These are phyloP conservation scores for Tridacna crocea DNA, from an alignment of 2,888 invertebrate genomes.

Conservation along the genomic window DNA sequence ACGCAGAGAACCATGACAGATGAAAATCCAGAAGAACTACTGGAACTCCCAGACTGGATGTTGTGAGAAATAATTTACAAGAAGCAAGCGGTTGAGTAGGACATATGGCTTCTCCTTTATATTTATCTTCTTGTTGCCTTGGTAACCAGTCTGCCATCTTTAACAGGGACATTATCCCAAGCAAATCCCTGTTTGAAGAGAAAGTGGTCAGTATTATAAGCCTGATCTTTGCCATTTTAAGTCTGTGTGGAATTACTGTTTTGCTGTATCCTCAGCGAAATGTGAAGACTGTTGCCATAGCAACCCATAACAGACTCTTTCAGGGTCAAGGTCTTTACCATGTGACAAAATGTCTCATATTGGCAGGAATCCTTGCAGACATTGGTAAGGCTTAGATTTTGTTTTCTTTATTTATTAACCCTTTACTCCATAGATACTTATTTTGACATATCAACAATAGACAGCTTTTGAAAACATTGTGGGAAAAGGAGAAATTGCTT, in stretches of 20 bases:
- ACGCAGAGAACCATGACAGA: no score
- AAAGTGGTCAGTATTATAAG: slow-evolving; percentile 47
- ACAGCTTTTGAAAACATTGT: no score
- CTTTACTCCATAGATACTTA: no score
- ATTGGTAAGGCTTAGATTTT: slow-evolving; percentile 37
- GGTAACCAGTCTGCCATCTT: slow-evolving; percentile 50
- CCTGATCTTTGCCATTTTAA: slow-evolving; percentile 44
- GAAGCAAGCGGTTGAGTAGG: background rate
- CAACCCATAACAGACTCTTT: slow-evolving; percentile 16
- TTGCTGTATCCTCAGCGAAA: slow-evolving; percentile 41
- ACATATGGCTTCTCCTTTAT: slow-evolving; percentile 55
- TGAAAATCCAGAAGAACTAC: background rate
- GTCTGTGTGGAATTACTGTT: slow-evolving; percentile 38
- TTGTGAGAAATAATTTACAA: background rate
- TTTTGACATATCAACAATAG: no score
- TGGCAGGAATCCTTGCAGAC: slow-evolving; percentile 54
- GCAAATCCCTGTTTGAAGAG: slow-evolving; percentile 32
- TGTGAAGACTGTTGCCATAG: slow-evolving; percentile 6
- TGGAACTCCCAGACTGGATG: background rate
- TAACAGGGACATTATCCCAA: slow-evolving; percentile 31
- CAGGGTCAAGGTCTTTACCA: slow-evolving; percentile 44
- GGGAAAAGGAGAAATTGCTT: no score
- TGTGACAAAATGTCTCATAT: slow-evolving; percentile 42
- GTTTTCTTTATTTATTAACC: no score
- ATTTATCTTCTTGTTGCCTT: slow-evolving; percentile 57